phyloP scores from a whole-genome alignment of 2,888 invertebrate genomes.

The Tridacna gigas region DNA sequence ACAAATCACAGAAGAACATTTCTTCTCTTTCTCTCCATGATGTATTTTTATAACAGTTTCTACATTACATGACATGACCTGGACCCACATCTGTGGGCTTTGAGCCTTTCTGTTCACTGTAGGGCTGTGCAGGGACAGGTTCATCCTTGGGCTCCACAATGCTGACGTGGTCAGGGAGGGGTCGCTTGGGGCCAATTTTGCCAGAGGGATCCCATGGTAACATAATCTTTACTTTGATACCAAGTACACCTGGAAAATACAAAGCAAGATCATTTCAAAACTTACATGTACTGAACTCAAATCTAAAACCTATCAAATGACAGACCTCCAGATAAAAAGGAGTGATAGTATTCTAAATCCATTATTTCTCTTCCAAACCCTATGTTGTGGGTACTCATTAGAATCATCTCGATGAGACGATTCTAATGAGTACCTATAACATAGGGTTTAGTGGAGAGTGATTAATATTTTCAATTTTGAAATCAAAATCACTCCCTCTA shows the following conservation, averaged over 20 bases:
- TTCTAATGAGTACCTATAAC: no score
- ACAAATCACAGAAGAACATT: not conserved
- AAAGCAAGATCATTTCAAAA: no score
- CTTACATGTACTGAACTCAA: no score
- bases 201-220: slow-evolving; percentile 99
- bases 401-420: no score
- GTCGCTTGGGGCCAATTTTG: slow-evolving; percentile 98
- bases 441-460: no score
- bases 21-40: slow-evolving; percentile 18
- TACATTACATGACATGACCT: slow-evolving; percentile 12
- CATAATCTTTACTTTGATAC: slow-evolving; percentile 98
- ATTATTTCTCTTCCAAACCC: no score
- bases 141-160: slow-evolving; percentile 98
- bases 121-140: slow-evolving; percentile 89
- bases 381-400: no score
- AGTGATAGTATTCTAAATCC: no score
- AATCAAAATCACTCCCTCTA: no score
- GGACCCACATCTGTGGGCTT: slow-evolving; percentile 84
- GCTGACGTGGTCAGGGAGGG: slow-evolving; percentile 98
- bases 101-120: slow-evolving; percentile 91
- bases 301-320: no score
- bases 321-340: no score
- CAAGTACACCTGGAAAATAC: slow-evolving; percentile 87
- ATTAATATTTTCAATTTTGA: no score
- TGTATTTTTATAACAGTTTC: slow-evolving; percentile 17